Conservation (phyloP, 2,797 vertebrate genomes). For the Microhierax caerulescens region DNA sequence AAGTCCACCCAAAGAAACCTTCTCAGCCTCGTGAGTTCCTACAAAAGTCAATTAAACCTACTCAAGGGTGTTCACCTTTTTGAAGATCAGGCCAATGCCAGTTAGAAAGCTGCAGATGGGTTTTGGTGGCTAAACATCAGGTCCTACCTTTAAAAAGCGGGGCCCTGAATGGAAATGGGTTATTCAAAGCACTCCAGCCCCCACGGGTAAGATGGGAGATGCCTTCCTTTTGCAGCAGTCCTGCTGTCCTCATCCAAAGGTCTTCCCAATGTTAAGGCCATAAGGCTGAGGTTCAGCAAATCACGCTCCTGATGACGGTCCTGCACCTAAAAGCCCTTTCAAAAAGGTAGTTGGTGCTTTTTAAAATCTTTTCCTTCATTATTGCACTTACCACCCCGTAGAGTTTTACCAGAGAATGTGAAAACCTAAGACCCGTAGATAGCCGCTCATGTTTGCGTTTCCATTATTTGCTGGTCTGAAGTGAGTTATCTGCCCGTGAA, state of each 20-base stretch:
- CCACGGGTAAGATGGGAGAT: not conserved
- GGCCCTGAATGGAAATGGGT: not conserved
- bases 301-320: fast-evolving
- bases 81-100: not conserved
- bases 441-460: not conserved
- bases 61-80: not conserved
- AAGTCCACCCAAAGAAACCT: not conserved
- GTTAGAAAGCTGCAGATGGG: not conserved
- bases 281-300: not conserved
- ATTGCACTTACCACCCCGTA: fast-evolving
- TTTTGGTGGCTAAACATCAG: not conserved
- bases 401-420: not conserved
- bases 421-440: not conserved
- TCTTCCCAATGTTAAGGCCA: not conserved
- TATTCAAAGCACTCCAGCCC: fast-evolving
- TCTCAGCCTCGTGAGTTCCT: fast-evolving
- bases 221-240: not conserved
- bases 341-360: not conserved
- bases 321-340: not conserved
- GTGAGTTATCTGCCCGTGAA: not conserved
- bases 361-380: not conserved
- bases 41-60: not conserved
- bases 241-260: not conserved
- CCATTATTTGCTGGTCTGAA: slow-evolving; percentile 33
- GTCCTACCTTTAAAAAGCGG: not conserved